phyloP scores from a whole-genome alignment of 2,113 vertebrate species.

The Mormyrus iriodes region DNA sequence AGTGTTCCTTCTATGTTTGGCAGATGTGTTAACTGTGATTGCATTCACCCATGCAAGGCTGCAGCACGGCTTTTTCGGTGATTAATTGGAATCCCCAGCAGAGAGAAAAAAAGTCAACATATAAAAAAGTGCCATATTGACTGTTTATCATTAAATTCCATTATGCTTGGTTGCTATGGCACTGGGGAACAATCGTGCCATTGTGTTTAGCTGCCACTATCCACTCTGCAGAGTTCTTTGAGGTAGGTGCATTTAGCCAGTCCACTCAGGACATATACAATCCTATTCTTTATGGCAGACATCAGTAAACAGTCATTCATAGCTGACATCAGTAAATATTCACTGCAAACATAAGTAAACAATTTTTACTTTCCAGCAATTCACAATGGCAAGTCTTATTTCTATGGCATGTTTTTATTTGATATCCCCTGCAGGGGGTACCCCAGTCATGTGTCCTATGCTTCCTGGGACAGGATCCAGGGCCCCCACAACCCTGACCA shows the following conservation, averaged over 20 bases:
- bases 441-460: neutral
- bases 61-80: neutral
- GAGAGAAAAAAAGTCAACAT: neutral
- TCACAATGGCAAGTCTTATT: neutral
- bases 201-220: neutral
- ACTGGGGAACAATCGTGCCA: neutral
- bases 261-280: neutral
- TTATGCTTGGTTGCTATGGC: slow-evolving; percentile 1
- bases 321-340: neutral
- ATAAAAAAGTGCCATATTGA: neutral
- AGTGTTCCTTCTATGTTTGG: neutral
- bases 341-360: neutral
- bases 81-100: neutral
- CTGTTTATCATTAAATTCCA: slow-evolving; percentile 11
- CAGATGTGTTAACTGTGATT: neutral
- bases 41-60: neutral
- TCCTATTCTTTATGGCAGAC: neutral
- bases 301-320: neutral
- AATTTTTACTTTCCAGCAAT: neutral
- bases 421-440: neutral
- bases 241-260: neutral
- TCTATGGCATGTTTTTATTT: neutral
- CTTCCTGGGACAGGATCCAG: neutral
- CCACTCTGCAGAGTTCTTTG: neutral
- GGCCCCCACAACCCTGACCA: neutral